A percentile compares a stretch with the other conserved stretches of the same genome.
phyloP scores from a whole-genome alignment of 2,888 invertebrate species.

The Tetheella fluctuosa region DNA sequence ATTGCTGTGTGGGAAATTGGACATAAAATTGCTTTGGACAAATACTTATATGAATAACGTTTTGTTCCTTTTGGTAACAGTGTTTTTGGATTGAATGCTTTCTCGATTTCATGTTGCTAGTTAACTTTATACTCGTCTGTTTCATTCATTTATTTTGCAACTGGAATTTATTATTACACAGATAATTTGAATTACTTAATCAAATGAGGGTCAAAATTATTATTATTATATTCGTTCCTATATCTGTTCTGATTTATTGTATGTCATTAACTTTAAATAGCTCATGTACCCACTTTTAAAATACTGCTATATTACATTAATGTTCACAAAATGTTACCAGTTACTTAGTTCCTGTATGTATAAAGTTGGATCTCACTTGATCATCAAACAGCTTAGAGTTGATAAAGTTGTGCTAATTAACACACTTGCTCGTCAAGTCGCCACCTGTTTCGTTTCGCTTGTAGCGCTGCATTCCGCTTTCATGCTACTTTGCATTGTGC shows the following conservation, averaged over 20 bases:
- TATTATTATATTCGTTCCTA: too few relatives aligned
- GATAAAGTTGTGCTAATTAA: conserved; percentile 74
- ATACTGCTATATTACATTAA: background rate
- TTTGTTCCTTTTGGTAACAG: background rate
- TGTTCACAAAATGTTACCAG: background rate
- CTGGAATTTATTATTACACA: too few relatives aligned
- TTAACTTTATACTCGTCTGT: background rate
- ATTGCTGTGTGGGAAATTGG: background rate
- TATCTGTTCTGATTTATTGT: background rate
- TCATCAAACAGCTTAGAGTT: conserved; percentile 49
- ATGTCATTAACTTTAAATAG: background rate
- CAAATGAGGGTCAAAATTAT: too few relatives aligned
- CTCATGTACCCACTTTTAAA: too few relatives aligned
- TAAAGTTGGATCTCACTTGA: conserved; percentile 28
- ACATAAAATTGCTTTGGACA: background rate
- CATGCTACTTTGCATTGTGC: conserved; percentile 39
- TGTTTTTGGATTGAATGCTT: background rate
- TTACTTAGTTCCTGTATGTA: conserved; percentile 5
- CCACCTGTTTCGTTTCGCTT: conserved; percentile 47
- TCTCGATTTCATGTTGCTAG: too few relatives aligned
- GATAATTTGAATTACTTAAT: too few relatives aligned
- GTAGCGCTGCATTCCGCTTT: conserved; percentile 23
- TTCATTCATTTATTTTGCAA: too few relatives aligned
- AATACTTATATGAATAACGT: background rate
- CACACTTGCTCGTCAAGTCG: conserved; percentile 56